Evolutionary conservation across 2,797 vertebrate species (phyloP), one percentile per base, ranked within the genome.

Genomic region (Atherinosoma microstoma): DNA sequence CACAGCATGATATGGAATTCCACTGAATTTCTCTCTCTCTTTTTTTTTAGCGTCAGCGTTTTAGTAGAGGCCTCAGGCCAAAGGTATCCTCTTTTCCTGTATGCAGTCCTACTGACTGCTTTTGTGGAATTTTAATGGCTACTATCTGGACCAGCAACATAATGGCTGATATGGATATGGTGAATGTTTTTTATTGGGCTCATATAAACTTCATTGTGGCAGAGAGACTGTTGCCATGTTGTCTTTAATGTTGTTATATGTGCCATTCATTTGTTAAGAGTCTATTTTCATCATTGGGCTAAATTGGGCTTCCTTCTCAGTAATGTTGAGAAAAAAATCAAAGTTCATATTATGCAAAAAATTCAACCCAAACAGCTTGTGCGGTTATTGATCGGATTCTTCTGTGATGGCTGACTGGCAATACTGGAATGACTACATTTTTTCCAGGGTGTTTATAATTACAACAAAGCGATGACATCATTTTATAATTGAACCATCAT

Each of bases 101-200:
- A 72, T 51, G 64, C 53, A 67, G 64, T 80, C 82, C 67, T 29
- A 12, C 74, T 54, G 58, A 54, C 61, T 70, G 34, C 64, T 79
- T 86, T 82, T 49, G 77, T 82, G 89, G 92, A 93, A 91, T 93
- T 92, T 91, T 74, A 92, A 92, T 88, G 64, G 75, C 67, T 62
- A 71, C 78, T 84, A 85, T 67, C 72, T 73, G 51, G 73, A 6
- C 9, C 4, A 75, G 65, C 57, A 53, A 75, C 60, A 42, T 61
- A 79, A 84, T 75, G 63, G 79, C 80, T 87, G 76, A 51, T 82
- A 67, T 11, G 36, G 71, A 78, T 77, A 82, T 53, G 64, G 53
- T 32, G 56, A 69, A 83, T 38, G 36, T 57, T 53, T 71, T 27
- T 45, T 13, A 51, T 45, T 22, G 69, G 58, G 15, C 53, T 77